Percentiles rank a stretch among this genome's conserved stretches.
phyloP scores from a whole-genome alignment of 2,888 invertebrate species.

The Nomada goodeniana region DNA sequence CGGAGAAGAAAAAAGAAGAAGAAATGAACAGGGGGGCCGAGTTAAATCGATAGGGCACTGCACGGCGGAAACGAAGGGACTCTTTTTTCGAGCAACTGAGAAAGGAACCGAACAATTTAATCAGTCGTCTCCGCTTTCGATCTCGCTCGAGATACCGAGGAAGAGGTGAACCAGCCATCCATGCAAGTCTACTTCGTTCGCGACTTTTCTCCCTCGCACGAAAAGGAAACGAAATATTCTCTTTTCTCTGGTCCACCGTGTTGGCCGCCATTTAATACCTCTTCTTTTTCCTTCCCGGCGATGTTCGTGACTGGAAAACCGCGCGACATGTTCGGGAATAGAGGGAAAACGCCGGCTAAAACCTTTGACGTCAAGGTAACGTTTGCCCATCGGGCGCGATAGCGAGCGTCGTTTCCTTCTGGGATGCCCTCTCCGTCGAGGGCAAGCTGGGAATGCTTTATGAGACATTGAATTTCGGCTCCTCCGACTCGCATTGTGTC shows the following conservation, averaged over 20 bases:
- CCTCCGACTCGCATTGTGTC: constrained; percentile 30
- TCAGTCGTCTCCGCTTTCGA: constrained; percentile 68
- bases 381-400: constrained; percentile 45
- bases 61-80: constrained; percentile 59
- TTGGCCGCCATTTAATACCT: constrained; percentile 38
- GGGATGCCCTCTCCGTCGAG: constrained; percentile 15
- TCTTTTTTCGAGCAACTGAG: constrained; percentile 32
- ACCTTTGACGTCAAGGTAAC: constrained; percentile 60
- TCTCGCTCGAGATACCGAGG: constrained; percentile 39
- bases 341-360: constrained; percentile 40
- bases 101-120: constrained; percentile 72
- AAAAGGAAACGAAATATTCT: constrained; percentile 43
- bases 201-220: constrained; percentile 5
- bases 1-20: neutral
- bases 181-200: neutral
- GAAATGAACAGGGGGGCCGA: constrained; percentile 30
- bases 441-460: constrained; percentile 53
- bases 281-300: constrained; percentile 7
- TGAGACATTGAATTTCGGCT: constrained; percentile 54
- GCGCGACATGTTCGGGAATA: constrained; percentile 32
- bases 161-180: neutral
- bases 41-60: constrained; percentile 49
- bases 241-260: neutral
- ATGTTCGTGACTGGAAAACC: constrained; percentile 67
- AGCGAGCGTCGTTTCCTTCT: constrained; percentile 42